phyloP scores from a whole-genome alignment of 1,140 invertebrate species.

The Drosophila insularis region DNA sequence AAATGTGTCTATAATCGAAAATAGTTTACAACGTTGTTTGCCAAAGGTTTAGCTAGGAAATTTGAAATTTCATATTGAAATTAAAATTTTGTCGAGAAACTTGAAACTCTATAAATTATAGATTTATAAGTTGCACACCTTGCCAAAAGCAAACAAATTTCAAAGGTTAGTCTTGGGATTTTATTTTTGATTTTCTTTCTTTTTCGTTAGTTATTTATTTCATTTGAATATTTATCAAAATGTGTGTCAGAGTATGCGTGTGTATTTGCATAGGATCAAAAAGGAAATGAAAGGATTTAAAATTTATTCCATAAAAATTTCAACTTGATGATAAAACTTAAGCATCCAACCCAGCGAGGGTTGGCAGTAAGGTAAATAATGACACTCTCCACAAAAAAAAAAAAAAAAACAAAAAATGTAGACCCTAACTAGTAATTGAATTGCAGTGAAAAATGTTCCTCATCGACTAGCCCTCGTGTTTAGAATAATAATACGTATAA shows the following conservation, averaged over 20 bases:
- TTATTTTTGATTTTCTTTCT: neutral
- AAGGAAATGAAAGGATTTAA: constrained; percentile 2
- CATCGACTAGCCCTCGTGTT: no score
- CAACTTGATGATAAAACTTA: neutral
- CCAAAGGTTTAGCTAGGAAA: no score
- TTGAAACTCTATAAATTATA: no score
- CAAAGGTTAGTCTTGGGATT: neutral
- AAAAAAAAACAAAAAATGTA: no score
- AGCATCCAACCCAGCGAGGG: neutral
- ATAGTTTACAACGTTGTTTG: no score
- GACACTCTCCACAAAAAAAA: no score
- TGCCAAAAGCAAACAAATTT: neutral
- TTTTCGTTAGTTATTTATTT: neutral
- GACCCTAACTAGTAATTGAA: no score
- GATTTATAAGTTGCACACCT: no score
- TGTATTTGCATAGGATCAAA: neutral
- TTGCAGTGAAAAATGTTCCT: no score
- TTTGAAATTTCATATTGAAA: no score
- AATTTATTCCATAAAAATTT: neutral
- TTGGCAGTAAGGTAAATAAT: neutral
- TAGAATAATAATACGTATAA: neutral
- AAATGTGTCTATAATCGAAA: no score
- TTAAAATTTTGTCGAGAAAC: no score
- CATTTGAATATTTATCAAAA: neutral
- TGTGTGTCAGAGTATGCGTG: neutral